Evolutionary conservation across 1,140 invertebrate genomes (phyloP).

Genomic region (Riptortus pedestris): DNA sequence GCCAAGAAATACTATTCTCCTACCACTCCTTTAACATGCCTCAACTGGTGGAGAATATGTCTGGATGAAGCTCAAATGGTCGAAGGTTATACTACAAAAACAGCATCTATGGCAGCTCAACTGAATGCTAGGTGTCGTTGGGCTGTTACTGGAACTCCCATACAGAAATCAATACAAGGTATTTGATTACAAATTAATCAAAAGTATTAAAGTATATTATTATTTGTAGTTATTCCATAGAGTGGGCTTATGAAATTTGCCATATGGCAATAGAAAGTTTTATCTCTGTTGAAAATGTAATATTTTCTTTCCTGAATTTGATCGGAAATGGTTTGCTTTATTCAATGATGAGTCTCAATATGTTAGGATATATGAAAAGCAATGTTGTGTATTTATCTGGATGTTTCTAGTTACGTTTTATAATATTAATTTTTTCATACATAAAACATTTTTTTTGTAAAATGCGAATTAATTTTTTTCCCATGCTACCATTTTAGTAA

Average conservation of each 20-base stretch:
- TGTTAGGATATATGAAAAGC: too few relatives aligned
- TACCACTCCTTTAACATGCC: conserved; percentile 49
- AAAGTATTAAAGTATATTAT: not conserved
- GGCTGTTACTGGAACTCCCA: conserved; percentile 69
- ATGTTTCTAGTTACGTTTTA: too few relatives aligned
- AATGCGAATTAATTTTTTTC: too few relatives aligned
- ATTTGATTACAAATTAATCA: conserved; percentile 21
- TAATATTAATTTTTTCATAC: too few relatives aligned
- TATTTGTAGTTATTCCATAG: not conserved
- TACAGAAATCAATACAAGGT: conserved; percentile 52
- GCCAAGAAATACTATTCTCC: conserved; percentile 49
- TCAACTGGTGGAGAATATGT: conserved; percentile 69
- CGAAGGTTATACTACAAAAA: conserved; percentile 42
- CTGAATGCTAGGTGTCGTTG: conserved; percentile 53
- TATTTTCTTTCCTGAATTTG: too few relatives aligned
- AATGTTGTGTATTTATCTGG: too few relatives aligned
- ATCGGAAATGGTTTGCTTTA: too few relatives aligned
- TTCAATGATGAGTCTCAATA: too few relatives aligned
- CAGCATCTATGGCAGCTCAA: conserved; percentile 49
- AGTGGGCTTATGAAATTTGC: not conserved
- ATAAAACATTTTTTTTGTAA: too few relatives aligned
- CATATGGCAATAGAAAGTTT: too few relatives aligned
- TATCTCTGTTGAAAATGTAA: too few relatives aligned
- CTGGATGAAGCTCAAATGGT: conserved; percentile 78
- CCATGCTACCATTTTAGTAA: too few relatives aligned